phyloP scores from a whole-genome alignment of 2,797 vertebrate genomes.

The Rhinogobio ventralis region DNA sequence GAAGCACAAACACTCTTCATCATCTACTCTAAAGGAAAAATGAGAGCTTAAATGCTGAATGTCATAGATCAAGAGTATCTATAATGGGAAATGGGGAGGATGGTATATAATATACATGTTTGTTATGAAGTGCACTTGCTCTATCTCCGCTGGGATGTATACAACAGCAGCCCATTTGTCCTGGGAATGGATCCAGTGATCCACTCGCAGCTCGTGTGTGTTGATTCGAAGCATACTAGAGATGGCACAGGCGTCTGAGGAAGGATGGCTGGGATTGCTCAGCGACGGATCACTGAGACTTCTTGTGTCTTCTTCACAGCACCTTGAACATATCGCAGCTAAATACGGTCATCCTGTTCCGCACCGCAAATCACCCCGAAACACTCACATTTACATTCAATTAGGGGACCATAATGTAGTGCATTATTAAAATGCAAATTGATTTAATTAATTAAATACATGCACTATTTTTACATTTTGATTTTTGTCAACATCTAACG shows the following conservation, averaged over 20 bases:
- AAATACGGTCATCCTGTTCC: not conserved
- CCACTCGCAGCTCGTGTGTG: not conserved
- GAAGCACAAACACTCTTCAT: constrained; percentile 33
- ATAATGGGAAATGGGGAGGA: not conserved
- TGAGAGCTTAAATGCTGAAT: not conserved
- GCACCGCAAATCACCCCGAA: no score
- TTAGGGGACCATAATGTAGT: no score
- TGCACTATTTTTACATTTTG: no score
- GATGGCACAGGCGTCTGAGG: constrained; percentile 24
- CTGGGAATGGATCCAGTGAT: not conserved
- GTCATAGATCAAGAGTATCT: not conserved
- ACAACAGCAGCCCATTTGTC: constrained; percentile 25
- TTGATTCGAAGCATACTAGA: constrained; percentile 31
- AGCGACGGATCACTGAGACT: constrained; percentile 29
- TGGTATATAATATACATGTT: not conserved
- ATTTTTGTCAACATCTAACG: not conserved
- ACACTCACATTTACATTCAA: no score
- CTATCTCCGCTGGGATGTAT: constrained; percentile 21
- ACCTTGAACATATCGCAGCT: not conserved
- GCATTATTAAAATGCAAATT: no score
- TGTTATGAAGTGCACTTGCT: constrained; percentile 42
- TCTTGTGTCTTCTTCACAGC: no score
- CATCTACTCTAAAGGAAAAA: not conserved
- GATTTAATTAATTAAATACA: no score
- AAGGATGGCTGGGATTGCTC: not conserved